Evolutionary conservation across 1,140 invertebrate genomes (phyloP), one percentile per base, ranked within the genome.

Genomic region (Arion vulgaris): DNA sequence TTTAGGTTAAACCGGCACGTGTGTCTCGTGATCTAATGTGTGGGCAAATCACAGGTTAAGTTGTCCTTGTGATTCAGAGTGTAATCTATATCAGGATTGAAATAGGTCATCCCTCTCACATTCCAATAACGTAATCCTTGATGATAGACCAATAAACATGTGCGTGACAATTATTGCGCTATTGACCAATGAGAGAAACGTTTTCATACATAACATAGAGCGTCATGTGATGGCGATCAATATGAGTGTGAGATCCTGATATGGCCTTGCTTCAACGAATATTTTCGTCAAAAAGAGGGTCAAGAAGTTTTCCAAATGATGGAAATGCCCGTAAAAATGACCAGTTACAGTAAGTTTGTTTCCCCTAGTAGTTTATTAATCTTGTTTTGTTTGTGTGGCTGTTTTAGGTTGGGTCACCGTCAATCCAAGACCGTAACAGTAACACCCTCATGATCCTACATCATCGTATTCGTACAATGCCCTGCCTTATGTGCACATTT

Each of bases 181-280:
- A 17, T 66, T 66, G 32, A 32, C 73, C 73, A 75, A 75, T 75
- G 28, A 34, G 41, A 75, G 15, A 38, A 4, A 9, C 41, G 39
- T 28, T 75, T 75, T 49, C 73, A 45, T 51, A 9, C 41, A 75
- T 34, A 75, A 75, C 73, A 75, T 26, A 45, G 11, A 49, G 32
- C 39, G 36, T 75, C 73, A 75, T 75, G 73, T 75, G 73, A 75
- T 75, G 73, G 73, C 73, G 73, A 75, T 75, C 73, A 34, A 75
- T 49, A 75, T 49, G 41, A 51, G 39, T 49, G 13, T 28, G 38
- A 1, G 41, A 51, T 28, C 19, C 41, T 75, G 73, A 75, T 45
- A 75, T 75, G 73, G 73, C 73, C 73, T 75, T 75, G 23, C 32
- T 75, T 75, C 73, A 75, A 51, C 73, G 73, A 49, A 49, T 75